Evolutionary conservation across 1,140 invertebrate genomes (phyloP), one percentile per base, ranked within the genome.

Genomic region (Drosophila lowei): DNA sequence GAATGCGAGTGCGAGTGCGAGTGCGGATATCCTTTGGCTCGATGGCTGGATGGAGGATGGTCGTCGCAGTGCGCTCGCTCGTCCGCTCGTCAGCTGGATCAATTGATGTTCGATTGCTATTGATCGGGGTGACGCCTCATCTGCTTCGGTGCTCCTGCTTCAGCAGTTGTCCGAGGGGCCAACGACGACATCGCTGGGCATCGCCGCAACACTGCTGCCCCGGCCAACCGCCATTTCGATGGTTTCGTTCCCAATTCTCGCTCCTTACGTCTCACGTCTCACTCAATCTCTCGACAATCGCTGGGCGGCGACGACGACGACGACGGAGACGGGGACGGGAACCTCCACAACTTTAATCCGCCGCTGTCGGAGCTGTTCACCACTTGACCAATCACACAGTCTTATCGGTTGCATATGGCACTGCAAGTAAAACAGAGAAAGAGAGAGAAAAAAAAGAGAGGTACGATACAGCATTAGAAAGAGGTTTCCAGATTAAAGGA

Each of bases 351-450:
- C 30, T 30, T 9, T 30, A 8, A 30, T 30, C 30, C 30, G 30
- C 30, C 30, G 30, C 30, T 43, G 38, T 73, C 48, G 28, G 25
- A 72, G 76, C 56, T 77, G 60, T 52, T 63, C 72, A 84, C 76
- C 78, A 77, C 78, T 79, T 77, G 72, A 81, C 78, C 78, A 77
- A 53, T 80, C 72, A 65, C 74, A 63, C 81, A 86, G 83, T 86
- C 81, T 88, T 81, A 88, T 86, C 83, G 83, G 74, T 86, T 86
- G 83, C 81, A 88, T 86, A 81, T 86, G 81, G 81, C 81, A 88
- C 81, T 86, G 83, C 4, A 71, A 74, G n/a, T 0, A 4, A 7
- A 41, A 38, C 11, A 55, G 13, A 72, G 30, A 79, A 2, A 21
- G 21, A 21, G 21, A 21, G 23, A 23, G 23, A 21, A 49, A 0